phyloP scores from a whole-genome alignment of 2,113 vertebrate species.

The Pandion haliaetus region DNA sequence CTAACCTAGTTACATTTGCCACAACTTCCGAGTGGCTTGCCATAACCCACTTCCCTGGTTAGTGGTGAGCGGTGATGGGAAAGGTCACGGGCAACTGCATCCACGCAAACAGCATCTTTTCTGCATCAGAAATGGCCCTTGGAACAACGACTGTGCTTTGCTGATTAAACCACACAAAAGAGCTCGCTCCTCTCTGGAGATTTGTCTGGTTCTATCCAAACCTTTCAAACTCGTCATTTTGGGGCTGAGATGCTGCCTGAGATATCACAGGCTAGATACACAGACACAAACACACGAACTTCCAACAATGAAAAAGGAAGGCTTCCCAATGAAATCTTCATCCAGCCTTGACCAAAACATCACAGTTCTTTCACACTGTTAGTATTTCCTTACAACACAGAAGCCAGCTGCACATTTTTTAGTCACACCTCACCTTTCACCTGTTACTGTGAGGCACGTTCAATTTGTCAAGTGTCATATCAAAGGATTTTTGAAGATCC shows the following conservation, averaged over 20 bases:
- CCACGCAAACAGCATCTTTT: not conserved
- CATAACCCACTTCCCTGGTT: not conserved
- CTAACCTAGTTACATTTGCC: not conserved
- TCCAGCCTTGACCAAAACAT: not conserved
- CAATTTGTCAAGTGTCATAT: not conserved
- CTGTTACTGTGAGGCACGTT: not conserved
- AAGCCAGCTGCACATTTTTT: not conserved
- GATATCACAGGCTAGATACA: not conserved
- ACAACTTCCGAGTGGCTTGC: not conserved
- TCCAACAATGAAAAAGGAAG: not conserved
- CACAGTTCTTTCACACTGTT: not conserved
- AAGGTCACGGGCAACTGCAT: not conserved
- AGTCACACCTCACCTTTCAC: not conserved
- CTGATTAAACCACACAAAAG: not conserved
- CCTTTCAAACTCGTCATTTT: not conserved
- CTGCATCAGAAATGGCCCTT: not conserved
- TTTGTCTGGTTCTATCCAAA: not conserved
- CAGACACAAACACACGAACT: not conserved
- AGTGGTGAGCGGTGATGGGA: not conserved
- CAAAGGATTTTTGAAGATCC: not conserved
- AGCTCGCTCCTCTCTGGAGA: not conserved
- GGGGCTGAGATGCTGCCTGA: not conserved
- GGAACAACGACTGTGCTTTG: not conserved
- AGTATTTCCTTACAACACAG: not conserved
- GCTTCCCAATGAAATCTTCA: not conserved